Evolutionary conservation across 2,797 vertebrate species (phyloP).

Genomic region (Triplophysa bombifrons): DNA sequence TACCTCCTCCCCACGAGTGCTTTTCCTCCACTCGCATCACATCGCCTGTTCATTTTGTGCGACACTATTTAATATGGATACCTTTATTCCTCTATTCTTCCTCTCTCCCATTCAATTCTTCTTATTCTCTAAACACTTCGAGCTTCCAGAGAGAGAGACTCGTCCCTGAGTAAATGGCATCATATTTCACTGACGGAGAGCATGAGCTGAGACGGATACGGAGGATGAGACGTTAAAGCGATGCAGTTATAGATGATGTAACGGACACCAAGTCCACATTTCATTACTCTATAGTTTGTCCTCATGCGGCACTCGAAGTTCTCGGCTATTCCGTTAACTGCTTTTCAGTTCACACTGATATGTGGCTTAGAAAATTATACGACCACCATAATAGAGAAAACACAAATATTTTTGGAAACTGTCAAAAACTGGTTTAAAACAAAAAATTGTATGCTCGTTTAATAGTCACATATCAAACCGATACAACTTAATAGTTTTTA

Average conservation of each 20-base stretch:
- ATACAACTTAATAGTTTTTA: too few species aligned
- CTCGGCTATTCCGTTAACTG: background rate
- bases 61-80: conserved; percentile 7
- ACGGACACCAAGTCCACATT: conserved; percentile 1
- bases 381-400: too few species aligned
- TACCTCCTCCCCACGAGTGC: conserved; percentile 44
- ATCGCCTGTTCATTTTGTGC: conserved; percentile 26
- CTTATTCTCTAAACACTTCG: conserved; percentile 50
- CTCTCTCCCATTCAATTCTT: conserved; percentile 42
- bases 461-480: too few species aligned
- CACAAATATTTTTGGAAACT: too few species aligned
- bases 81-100: conserved; percentile 44
- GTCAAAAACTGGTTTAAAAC: too few species aligned
- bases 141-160: conserved; percentile 60
- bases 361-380: background rate
- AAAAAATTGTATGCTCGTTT: too few species aligned
- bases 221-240: conserved; percentile 23
- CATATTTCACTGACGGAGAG: conserved; percentile 65
- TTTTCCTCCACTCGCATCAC: conserved; percentile 51
- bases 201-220: conserved; percentile 44
- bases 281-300: conserved; percentile 23
- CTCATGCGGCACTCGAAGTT: background rate
- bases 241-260: conserved; percentile 8
- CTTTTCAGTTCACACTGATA: background rate
- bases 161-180: conserved; percentile 73